Base-by-base conservation (phyloP, 2,113 vertebrate genomes). In the Catharus bicknelli region DNA sequence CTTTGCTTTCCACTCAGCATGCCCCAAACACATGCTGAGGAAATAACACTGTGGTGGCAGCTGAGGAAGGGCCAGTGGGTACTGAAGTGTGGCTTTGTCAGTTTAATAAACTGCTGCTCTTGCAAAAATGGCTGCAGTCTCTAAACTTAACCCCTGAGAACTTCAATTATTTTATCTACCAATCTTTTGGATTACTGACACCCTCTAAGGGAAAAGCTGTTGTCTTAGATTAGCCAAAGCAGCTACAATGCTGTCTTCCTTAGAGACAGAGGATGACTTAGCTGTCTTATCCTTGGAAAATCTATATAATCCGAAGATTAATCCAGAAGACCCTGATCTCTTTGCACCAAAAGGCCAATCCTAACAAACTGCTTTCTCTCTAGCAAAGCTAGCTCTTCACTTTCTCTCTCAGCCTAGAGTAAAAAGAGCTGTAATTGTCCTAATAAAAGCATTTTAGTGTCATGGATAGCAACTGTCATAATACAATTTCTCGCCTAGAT, bases 111-210 rank as follows among this genome's bases (percentile, higher is more conserved):
- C 61, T 92, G 82, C 81, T 94, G 74, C 72, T 95, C 40, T 76
- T 91, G 87, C 87, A 95, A 93, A 95, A 96, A 92, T 94, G 93
- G 94, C 91, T 96, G 75, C 90, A 94, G 86, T 74, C 90, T 89
- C 90, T 94, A 93, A 94, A 94, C 62, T 91, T 94, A 96, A 97
- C 94, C 94, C 94, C 92, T 90, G 92, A 96, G 94, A 97, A 94
- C 91, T 96, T 92, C 96, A 96, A 96, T 96, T 97, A 96, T 94
- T 97, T 97, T 96, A 96, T 96, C 95, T 86, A 97, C 94, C 96
- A 96, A 96, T 95, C 95, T 95, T 96, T 27, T 67, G 91, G 94
- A 95, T 96, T 97, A 96, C 93, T 95, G 94, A 95, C 94, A 95
- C 93, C 94, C 88, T 96, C 93, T 77, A 90, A 96, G 91, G 95